These are phyloP conservation scores for Diglossa cyanea DNA, from an alignment of 2,797 vertebrate species.

Conservation along the genomic window DNA sequence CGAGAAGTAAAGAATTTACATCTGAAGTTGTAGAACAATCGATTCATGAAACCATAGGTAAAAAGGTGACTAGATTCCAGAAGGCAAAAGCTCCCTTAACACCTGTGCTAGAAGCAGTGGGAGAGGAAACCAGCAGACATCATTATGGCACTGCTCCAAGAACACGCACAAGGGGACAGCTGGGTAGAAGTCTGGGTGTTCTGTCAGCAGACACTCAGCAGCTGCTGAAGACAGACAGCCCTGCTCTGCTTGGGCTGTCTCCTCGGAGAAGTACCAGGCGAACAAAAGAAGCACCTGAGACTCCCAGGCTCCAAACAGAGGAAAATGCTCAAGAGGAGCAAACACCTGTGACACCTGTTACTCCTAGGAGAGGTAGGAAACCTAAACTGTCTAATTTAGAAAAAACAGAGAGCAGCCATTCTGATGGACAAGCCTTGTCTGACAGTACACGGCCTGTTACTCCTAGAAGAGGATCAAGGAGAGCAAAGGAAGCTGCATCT, in stretches of 20 bases:
- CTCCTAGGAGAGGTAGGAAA: constrained; percentile 66
- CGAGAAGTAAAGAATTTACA: constrained; percentile 74
- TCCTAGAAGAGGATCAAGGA: constrained; percentile 68
- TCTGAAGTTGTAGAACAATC: constrained; percentile 62
- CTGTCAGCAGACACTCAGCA: not conserved
- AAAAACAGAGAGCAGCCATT: constrained; percentile 45
- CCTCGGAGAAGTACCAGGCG: constrained; percentile 63
- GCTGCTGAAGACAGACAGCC: not conserved
- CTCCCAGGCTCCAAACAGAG: not conserved
- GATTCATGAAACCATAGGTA: constrained; percentile 57
- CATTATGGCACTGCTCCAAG: constrained; percentile 45
- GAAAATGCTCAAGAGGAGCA: constrained; percentile 27
- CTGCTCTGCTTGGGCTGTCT: not conserved
- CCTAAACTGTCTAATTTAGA: constrained; percentile 19
- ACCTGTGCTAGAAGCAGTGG: constrained; percentile 32
- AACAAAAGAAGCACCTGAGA: constrained; percentile 18
- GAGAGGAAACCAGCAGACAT: not conserved
- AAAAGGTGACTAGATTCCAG: constrained; percentile 40
- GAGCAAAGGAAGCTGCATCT: constrained; percentile 20
- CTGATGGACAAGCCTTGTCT: constrained; percentile 34
- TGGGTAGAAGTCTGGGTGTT: not conserved
- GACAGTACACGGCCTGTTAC: not conserved
- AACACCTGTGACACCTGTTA: not conserved
- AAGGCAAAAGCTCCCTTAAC: constrained; percentile 19
- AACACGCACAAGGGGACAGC: constrained; percentile 42